Percentiles rank a stretch among this genome's conserved stretches.
Evolutionary conservation across 2,113 vertebrate species (phyloP).

Genomic region (Cavia porcellus): DNA sequence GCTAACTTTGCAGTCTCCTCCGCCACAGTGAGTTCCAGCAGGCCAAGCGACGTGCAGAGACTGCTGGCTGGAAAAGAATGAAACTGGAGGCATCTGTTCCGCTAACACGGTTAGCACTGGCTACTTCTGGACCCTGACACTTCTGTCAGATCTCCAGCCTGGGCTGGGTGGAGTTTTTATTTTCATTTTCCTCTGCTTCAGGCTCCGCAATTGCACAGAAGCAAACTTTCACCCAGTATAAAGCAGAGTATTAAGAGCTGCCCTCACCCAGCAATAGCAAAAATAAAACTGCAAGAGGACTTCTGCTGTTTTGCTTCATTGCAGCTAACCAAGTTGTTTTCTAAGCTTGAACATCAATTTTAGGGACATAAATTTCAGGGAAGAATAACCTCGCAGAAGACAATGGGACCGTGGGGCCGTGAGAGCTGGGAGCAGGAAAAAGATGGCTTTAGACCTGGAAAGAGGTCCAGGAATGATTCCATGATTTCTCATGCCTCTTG

Average conservation of each 20-base stretch:
- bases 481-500: not conserved
- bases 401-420: no score
- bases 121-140: not conserved
- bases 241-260: no score
- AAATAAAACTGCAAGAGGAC: not conserved
- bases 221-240: fast-evolving
- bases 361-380: not conserved
- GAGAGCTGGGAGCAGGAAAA: not conserved
- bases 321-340: not conserved
- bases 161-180: not conserved
- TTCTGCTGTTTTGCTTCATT: not conserved
- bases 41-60: fast-evolving
- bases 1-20: not conserved
- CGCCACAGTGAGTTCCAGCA: not conserved
- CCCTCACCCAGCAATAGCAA: not conserved
- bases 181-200: not conserved
- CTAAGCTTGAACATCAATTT: not conserved
- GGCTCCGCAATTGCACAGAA: not conserved
- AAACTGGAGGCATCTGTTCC: not conserved
- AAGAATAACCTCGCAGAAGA: not conserved
- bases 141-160: not conserved
- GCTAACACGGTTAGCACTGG: no score
- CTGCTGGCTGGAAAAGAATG: not conserved
- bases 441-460: not conserved
- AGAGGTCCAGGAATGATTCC: not conserved